Conservation (phyloP, 2,113 vertebrate genomes). For the Cyprinodon brontotheroides region DNA sequence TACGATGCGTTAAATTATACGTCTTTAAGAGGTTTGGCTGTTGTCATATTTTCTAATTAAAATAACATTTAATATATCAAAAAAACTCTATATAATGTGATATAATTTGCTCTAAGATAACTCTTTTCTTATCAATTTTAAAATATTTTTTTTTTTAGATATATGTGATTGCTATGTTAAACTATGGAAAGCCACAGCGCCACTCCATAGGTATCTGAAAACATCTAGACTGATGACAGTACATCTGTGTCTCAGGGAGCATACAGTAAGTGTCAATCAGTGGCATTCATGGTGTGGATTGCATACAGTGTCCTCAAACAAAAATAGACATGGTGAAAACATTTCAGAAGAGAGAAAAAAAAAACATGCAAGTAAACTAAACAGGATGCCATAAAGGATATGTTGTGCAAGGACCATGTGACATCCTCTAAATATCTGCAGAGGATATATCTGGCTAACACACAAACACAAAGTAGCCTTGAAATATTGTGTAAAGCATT, state of each 20-base stretch:
- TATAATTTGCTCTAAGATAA: constrained; percentile 54
- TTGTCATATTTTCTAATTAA: constrained; percentile 51
- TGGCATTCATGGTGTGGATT: constrained; percentile 79
- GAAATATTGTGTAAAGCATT: constrained; percentile 51
- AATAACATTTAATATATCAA: constrained; percentile 48
- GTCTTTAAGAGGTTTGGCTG: constrained; percentile 34
- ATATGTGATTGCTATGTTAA: constrained; percentile 56
- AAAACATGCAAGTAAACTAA: constrained; percentile 41
- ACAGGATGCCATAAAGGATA: constrained; percentile 25
- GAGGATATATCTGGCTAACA: constrained; percentile 33
- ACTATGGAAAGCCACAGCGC: constrained; percentile 64
- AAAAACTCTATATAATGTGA: constrained; percentile 57
- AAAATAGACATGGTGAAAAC: constrained; percentile 38
- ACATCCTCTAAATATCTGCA: constrained; percentile 40
- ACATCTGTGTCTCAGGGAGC: constrained; percentile 64
- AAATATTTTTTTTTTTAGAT: constrained; percentile 43
- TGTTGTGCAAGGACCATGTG: constrained; percentile 34
- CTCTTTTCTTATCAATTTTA: constrained; percentile 50
- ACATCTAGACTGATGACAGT: constrained; percentile 69
- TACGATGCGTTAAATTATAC: constrained; percentile 44
- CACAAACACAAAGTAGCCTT: constrained; percentile 33
- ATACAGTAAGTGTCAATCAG: constrained; percentile 77
- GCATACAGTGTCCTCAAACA: constrained; percentile 75
- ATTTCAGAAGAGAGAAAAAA: constrained; percentile 16
- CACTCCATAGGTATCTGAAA: constrained; percentile 54